Percentiles rank a stretch among this genome's conserved stretches.
Evolutionary conservation across 1,140 invertebrate genomes (phyloP).

Genomic region (Cydia splendana): DNA sequence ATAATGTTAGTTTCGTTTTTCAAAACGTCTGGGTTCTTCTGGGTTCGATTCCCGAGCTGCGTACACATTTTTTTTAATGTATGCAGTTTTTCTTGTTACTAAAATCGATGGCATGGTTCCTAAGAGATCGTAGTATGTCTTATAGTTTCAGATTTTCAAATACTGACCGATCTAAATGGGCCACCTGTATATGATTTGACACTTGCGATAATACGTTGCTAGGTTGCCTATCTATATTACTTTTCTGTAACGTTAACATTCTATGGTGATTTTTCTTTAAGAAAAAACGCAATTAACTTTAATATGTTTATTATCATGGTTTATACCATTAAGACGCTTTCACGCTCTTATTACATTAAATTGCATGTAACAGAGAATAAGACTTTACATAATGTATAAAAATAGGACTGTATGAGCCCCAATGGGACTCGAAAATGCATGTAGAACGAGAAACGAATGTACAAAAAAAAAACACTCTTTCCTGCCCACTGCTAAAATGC

Average conservation of each 20-base stretch:
- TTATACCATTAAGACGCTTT: conserved; percentile 71
- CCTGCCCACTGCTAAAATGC: conserved; percentile 75
- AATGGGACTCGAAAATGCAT: conserved; percentile 74
- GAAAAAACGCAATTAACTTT: conserved; percentile 55
- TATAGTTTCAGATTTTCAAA: too few relatives aligned
- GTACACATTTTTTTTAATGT: too few relatives aligned
- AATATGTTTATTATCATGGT: conserved; percentile 77
- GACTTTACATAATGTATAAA: conserved; percentile 79
- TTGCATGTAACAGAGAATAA: conserved; percentile 76
- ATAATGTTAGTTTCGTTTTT: too few relatives aligned
- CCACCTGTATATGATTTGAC: too few relatives aligned
- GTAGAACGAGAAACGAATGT: conserved; percentile 73
- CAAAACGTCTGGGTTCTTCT: too few relatives aligned
- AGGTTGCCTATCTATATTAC: too few relatives aligned
- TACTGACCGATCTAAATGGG: too few relatives aligned
- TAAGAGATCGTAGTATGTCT: too few relatives aligned
- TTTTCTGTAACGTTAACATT: background rate
- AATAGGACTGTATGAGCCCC: conserved; percentile 77
- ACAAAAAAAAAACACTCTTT: conserved; percentile 66
- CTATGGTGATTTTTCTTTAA: background rate
- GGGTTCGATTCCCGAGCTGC: too few relatives aligned
- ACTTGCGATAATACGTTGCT: too few relatives aligned
- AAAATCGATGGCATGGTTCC: too few relatives aligned
- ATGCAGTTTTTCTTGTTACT: too few relatives aligned
- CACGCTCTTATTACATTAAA: conserved; percentile 71